phyloP scores from a whole-genome alignment of 2,888 invertebrate genomes.

The Eupithecia pulchellata region DNA sequence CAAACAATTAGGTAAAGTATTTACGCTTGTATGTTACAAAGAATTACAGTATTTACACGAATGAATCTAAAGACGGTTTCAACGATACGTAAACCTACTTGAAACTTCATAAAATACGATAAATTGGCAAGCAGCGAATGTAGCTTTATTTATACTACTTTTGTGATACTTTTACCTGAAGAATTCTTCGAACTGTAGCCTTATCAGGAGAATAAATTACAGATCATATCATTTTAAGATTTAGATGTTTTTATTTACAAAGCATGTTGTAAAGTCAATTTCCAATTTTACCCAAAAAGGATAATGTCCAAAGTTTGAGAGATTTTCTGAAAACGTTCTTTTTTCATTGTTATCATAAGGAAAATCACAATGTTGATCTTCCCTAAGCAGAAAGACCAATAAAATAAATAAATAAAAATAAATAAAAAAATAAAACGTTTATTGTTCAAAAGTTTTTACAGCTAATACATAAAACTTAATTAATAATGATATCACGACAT shows the following conservation, averaged over 20 bases:
- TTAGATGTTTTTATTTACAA: not conserved
- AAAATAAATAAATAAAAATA: no score
- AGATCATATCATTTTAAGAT: not conserved
- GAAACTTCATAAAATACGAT: not conserved
- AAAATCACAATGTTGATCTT: no score
- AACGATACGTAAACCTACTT: not conserved
- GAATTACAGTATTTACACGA: not conserved
- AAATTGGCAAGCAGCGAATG: not conserved
- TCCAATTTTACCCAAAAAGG: not conserved
- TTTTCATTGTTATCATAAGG: not conserved
- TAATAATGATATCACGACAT: no score
- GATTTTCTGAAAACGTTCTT: not conserved
- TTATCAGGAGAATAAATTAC: not conserved
- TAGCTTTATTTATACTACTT: conserved; percentile 3
- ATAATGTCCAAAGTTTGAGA: not conserved
- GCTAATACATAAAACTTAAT: no score
- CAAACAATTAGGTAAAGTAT: no score
- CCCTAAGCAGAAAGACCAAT: no score
- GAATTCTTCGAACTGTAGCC: not conserved
- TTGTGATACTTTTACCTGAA: conserved; percentile 6
- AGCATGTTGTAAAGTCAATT: not conserved
- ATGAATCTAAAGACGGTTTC: not conserved
- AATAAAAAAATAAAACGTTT: no score
- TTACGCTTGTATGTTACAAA: no score
- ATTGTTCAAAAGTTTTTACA: no score